These are phyloP conservation scores for Geotrupes spiniger DNA, from an alignment of 2,888 invertebrate genomes.

Conservation along the genomic window DNA sequence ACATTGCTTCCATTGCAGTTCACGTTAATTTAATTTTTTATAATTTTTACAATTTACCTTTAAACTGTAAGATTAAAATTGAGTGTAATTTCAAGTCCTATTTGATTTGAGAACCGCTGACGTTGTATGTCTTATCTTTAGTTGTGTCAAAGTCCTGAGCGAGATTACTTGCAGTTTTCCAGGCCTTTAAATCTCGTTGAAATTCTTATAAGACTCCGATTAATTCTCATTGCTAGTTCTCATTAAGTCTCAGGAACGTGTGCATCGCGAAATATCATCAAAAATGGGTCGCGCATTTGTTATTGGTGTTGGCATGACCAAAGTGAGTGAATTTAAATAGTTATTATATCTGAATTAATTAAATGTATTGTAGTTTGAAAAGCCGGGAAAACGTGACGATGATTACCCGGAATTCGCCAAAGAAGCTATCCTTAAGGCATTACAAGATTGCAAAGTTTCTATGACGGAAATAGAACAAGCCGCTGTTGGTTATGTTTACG, in stretches of 20 bases:
- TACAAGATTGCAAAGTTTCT: constrained; percentile 76
- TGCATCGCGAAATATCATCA: not conserved
- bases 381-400: constrained; percentile 76
- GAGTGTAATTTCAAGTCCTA: too few species aligned
- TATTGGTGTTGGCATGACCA: constrained; percentile 96
- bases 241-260: too few species aligned
- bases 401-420: constrained; percentile 96
- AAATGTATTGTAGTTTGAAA: constrained; percentile 69
- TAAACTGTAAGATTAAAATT: too few species aligned
- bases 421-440: constrained; percentile 86
- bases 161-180: constrained; percentile 15
- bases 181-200: not conserved
- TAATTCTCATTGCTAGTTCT: too few species aligned
- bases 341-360: constrained; percentile 14
- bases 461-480: constrained; percentile 84
- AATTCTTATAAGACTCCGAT: not conserved
- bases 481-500: constrained; percentile 90
- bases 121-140: constrained; percentile 13
- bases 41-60: too few species aligned
- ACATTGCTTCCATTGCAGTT: too few species aligned
- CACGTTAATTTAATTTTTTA: too few species aligned
- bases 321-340: constrained; percentile 54
- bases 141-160: constrained; percentile 20
- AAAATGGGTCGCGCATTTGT: constrained; percentile 70
- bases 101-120: constrained; percentile 7